Evolutionary conservation across 37 sponge, comb jelly and placozoan genomes (phyloP).

Genomic region (Dysidea cf. avara): DNA sequence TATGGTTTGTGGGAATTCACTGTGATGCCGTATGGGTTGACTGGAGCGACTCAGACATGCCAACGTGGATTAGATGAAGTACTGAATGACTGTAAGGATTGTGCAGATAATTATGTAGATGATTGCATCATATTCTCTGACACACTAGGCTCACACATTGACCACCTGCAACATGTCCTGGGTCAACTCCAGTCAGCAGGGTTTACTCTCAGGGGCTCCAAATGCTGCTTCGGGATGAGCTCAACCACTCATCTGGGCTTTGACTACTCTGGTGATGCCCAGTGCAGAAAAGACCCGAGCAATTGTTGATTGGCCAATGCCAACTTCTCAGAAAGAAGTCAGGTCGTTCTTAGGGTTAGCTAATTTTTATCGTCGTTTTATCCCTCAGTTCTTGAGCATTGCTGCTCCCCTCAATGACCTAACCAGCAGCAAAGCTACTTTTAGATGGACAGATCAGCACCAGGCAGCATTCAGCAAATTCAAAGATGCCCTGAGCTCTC

Average conservation of each 20-base stretch:
- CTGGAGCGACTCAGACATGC: too few relatives aligned
- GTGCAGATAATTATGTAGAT: too few relatives aligned
- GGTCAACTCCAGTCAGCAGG: slow-evolving; percentile 4
- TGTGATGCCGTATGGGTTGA: too few relatives aligned
- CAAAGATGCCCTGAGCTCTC: neutral
- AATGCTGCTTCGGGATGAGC: slow-evolving; percentile 16
- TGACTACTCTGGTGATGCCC: slow-evolving; percentile 1
- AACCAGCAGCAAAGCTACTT: neutral
- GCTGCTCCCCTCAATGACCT: too few relatives aligned
- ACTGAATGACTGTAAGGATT: slow-evolving; percentile 7
- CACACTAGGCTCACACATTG: neutral
- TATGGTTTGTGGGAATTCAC: too few relatives aligned
- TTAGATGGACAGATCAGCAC: neutral
- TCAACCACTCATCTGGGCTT: neutral
- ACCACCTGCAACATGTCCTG: neutral
- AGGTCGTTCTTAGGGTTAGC: too few relatives aligned
- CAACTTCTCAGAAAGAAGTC: too few relatives aligned
- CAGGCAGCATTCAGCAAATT: neutral
- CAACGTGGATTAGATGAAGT: slow-evolving; percentile 6
- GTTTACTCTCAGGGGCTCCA: neutral
- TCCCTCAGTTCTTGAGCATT: too few relatives aligned
- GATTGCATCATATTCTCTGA: slow-evolving; percentile 9
- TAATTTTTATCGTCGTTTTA: too few relatives aligned
- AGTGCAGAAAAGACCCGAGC: too few relatives aligned
- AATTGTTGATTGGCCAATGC: too few relatives aligned